Base-by-base conservation (phyloP, 1,140 invertebrate genomes). In the Bursaphelenchus mucronatus region DNA sequence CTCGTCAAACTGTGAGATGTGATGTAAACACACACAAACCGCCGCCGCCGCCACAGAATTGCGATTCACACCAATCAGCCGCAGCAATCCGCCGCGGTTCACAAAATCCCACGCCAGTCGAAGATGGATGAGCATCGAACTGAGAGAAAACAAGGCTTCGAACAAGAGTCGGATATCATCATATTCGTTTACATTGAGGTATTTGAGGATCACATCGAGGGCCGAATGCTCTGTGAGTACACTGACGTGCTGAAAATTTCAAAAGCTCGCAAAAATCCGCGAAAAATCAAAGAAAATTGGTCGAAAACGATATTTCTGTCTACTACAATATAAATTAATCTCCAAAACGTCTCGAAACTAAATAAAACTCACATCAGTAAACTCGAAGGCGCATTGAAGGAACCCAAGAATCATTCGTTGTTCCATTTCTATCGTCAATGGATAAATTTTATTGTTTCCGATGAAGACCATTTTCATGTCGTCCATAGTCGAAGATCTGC, bases 31-130 rank as follows among this genome's bases (percentile, higher is more conserved):
- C 10, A 61, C 71, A 5, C 65, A 69, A 7, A 71, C 70, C 43
- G 72, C 67, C 7, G 73, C 71, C 2, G 68, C 41, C 9, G 70
- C 70, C 15, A 71, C 50, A 9, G 70, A 71, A 17, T 63, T 30
- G 5, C 73, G 70, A 53, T 71, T 71, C 8, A 71, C 63, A 17
- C 44, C 19, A 13, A 71, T 40, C 11, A 71, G 54, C 19, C 69
- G 67, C 46, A 62, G 45, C 8, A 71, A 51, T 40, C 70, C 70
- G 10, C 64, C 43, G 13, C 47, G 44, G 3, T 65, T 51, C 17
- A 71, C 71, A 53, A 71, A 71, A 9, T 71, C 65, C 70, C 70
- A 71, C 21, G 72, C 70, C 50, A 71, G 70, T 64, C 71, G 75
- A 0, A 74, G 56, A n/a, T 71, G 72, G 17, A 75, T 63, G 21